Evolutionary conservation across 1,140 invertebrate genomes (phyloP).

Genomic region (Nomia melanderi): DNA sequence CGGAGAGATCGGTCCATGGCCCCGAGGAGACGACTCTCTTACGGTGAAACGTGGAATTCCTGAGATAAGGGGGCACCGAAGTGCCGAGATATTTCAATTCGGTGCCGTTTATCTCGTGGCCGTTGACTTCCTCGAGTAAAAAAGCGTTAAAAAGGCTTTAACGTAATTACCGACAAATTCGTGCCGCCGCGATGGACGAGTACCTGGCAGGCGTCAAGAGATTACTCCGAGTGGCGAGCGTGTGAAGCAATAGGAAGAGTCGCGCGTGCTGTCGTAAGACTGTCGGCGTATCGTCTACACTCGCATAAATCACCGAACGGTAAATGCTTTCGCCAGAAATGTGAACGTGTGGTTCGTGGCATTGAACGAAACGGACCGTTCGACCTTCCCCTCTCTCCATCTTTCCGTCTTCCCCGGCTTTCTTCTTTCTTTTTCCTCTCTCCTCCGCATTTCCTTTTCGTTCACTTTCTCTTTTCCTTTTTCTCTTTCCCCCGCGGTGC

Average conservation of each 20-base stretch:
- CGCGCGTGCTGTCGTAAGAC: constrained; percentile 45
- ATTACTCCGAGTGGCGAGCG: constrained; percentile 47
- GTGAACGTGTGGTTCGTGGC: neutral
- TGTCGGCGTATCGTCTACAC: constrained; percentile 40
- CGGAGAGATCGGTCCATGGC: constrained; percentile 30
- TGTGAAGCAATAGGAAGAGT: constrained; percentile 39
- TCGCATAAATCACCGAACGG: constrained; percentile 46
- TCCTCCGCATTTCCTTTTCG: too few species aligned
- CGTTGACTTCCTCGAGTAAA: constrained; percentile 48
- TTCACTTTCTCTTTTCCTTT: too few species aligned
- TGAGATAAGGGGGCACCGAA: constrained; percentile 55
- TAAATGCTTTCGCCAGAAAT: constrained; percentile 42
- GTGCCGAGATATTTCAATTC: constrained; percentile 65
- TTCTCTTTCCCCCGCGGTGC: too few species aligned
- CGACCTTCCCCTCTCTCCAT: neutral
- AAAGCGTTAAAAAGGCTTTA: constrained; percentile 57
- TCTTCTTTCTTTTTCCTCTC: neutral
- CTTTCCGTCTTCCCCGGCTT: neutral
- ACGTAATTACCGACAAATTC: constrained; percentile 66
- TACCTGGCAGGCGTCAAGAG: constrained; percentile 46
- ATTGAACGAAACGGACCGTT: constrained; percentile 21
- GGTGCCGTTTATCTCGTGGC: constrained; percentile 56
- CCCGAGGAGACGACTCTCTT: constrained; percentile 53
- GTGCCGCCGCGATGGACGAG: constrained; percentile 55
- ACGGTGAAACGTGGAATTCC: constrained; percentile 62